phyloP scores from a whole-genome alignment of 2,113 vertebrate species.

The Brachirus orientalis region DNA sequence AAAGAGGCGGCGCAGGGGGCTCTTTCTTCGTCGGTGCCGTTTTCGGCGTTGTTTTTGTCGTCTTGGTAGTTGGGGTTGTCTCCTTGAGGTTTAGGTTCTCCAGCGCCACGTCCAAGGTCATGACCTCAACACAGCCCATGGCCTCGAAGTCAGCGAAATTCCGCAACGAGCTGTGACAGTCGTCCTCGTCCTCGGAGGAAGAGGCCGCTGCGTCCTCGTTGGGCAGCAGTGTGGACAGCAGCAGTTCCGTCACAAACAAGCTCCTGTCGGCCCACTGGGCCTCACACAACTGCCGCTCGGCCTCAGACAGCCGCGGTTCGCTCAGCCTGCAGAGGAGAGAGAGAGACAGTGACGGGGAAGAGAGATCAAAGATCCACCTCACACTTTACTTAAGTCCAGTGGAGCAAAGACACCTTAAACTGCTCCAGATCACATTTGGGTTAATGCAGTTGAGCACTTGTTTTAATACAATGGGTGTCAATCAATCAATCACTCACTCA shows the following conservation, averaged over 20 bases:
- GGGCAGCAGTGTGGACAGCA: slow-evolving; percentile 95
- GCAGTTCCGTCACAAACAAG: slow-evolving; percentile 97
- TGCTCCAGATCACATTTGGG: too few species aligned
- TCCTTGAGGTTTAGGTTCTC: slow-evolving; percentile 99
- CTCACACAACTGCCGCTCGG: slow-evolving; percentile 93
- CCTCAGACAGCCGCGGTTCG: slow-evolving; percentile 96
- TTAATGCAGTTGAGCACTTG: too few species aligned
- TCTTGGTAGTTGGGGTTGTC: slow-evolving; percentile 64
- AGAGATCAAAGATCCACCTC: too few species aligned
- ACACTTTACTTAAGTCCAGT: too few species aligned
- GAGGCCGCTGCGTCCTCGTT: slow-evolving; percentile 85
- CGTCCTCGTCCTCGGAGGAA: slow-evolving; percentile 94
- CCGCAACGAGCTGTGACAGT: slow-evolving; percentile 81
- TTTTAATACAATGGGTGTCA: too few species aligned
- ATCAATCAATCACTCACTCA: too few species aligned
- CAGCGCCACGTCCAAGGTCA: slow-evolving; percentile 99
- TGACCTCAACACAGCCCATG: slow-evolving; percentile 99
- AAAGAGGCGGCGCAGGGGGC: slow-evolving; percentile 96
- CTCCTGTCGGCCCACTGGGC: slow-evolving; percentile 95
- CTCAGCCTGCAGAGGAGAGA: slow-evolving; percentile 86
- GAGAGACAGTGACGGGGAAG: background rate
- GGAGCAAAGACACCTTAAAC: too few species aligned
- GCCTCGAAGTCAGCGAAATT: slow-evolving; percentile 97
- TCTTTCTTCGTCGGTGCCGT: slow-evolving; percentile 89
- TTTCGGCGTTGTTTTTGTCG: slow-evolving; percentile 75